Evolutionary conservation across 2,113 vertebrate genomes (phyloP), one percentile per base, ranked within the genome.

Genomic region (Gymnobelideus leadbeateri): DNA sequence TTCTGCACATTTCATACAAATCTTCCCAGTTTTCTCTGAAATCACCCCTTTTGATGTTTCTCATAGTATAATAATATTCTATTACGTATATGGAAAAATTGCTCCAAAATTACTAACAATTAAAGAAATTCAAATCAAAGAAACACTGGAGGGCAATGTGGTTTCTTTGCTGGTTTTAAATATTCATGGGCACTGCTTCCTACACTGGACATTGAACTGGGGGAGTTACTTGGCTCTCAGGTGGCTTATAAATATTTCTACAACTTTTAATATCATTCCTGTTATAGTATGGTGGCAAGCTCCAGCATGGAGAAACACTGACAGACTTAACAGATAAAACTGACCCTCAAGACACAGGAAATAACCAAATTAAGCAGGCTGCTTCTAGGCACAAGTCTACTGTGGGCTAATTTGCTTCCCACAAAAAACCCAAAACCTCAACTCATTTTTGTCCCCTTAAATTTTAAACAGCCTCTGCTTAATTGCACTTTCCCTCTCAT

Each of bases 351-450:
- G 97, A 96, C 16, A 0, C 89, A 97, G 97, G 98, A 97, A 97
- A 96, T 97, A 98, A 97, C 96, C 96, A 98, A 97, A 97, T 98
- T 98, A 98, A 98, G 94, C 91, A 96, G 96, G 96, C 94, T 97
- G 96, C 97, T 98, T 92, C 96, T 96, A 98, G 98, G 97, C 97
- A 97, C 96, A 97, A 96, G 97, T 98, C 98, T 98, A 98, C 98
- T 98, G 97, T 98, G 97, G 97, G 98, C 97, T 98, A 98, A 98
- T 98, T 98, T 98, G 96, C 97, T 98, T 98, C 97, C 96, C 97
- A 89, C 93, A 91, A 28, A 89, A 49, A 96, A 94, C 94, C 68
- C n/a, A 95, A 95, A 93, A 9, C 77, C 92, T 95, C 96, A 92
- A 97, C 96, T 98, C 97, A 98, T 97, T 98, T 97, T 98, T 96